Evolutionary conservation across 2,888 invertebrate genomes (phyloP).

Genomic region (Pterostichus madidus): DNA sequence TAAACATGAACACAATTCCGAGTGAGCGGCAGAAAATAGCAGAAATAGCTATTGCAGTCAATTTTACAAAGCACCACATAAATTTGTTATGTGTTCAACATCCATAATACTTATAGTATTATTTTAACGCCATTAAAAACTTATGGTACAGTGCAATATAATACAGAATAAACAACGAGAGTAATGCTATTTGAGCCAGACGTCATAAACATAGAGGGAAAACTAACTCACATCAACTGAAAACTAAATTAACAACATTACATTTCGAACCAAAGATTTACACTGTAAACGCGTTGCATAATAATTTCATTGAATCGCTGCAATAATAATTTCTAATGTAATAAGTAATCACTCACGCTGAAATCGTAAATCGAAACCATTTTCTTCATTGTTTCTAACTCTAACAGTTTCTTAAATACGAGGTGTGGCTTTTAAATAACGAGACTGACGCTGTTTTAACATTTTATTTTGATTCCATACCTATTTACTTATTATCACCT

Average conservation of each 20-base stretch:
- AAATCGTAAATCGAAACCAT: no score
- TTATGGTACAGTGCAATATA: conserved; percentile 17
- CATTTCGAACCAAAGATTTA: not conserved
- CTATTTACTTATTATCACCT: no score
- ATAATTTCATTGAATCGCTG: conserved; percentile 5
- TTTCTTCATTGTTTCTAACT: no score
- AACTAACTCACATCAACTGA: conserved; percentile 29
- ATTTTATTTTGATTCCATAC: no score
- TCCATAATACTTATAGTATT: conserved; percentile 14
- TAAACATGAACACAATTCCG: no score
- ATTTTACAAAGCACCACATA: conserved; percentile 1
- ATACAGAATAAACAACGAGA: not conserved
- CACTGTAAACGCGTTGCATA: not conserved
- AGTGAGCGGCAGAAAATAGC: not conserved
- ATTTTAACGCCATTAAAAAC: conserved; percentile 28
- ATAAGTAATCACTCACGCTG: no score
- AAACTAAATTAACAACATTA: conserved; percentile 29
- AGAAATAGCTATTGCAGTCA: not conserved
- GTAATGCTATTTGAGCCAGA: conserved; percentile 22
- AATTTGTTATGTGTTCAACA: conserved; percentile 10
- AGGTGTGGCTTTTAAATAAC: no score
- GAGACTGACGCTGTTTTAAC: no score
- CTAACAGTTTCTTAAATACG: no score
- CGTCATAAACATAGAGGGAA: conserved; percentile 27
- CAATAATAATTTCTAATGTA: conserved; percentile 2